Evolutionary conservation across 2,113 vertebrate genomes (phyloP).

Genomic region (Cyanoramphus novaezelandiae): DNA sequence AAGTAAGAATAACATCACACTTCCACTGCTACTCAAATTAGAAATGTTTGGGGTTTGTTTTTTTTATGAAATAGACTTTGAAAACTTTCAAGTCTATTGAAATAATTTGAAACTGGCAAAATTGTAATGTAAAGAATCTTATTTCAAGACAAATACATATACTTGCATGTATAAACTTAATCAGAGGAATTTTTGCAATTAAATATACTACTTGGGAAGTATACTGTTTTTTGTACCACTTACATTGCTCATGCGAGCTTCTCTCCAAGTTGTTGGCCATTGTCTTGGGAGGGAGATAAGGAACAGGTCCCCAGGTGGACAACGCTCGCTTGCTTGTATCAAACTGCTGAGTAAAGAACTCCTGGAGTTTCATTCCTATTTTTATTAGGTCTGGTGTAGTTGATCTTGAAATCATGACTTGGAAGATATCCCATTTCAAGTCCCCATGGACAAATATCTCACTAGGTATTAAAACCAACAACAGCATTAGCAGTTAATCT

Average conservation of each 20-base stretch:
- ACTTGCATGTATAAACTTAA: neutral
- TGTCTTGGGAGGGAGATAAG: conserved; percentile 92
- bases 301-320: conserved; percentile 96
- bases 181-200: neutral
- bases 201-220: neutral
- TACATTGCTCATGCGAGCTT: conserved; percentile 88
- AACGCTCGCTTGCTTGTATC: conserved; percentile 97
- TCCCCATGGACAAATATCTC: conserved; percentile 98
- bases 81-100: neutral
- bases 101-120: neutral
- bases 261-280: conserved; percentile 85
- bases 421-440: conserved; percentile 98
- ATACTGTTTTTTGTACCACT: conserved; percentile 22
- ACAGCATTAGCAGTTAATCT: neutral
- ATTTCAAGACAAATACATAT: neutral
- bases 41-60: neutral
- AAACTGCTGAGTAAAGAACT: conserved; percentile 99
- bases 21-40: neutral
- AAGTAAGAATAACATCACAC: neutral
- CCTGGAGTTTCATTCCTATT: conserved; percentile 99
- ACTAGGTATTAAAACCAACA: conserved; percentile 70
- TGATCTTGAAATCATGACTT: conserved; percentile 98
- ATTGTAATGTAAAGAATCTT: neutral
- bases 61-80: neutral
- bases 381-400: conserved; percentile 98